Base-by-base conservation (phyloP, 2,888 invertebrate genomes). In the Abscondita cerata region DNA sequence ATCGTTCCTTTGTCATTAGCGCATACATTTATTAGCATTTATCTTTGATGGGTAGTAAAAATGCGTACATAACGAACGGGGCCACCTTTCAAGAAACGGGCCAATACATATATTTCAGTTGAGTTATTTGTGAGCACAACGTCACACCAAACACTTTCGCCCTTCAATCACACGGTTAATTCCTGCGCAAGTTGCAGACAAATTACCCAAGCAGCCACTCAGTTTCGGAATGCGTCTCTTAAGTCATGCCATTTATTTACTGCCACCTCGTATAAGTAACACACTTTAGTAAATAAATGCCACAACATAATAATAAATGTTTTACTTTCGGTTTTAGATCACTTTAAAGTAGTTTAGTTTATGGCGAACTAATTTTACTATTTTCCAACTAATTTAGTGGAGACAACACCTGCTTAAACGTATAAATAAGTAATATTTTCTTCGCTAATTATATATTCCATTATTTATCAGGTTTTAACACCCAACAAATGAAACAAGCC, bases 91-190 rank as follows among this genome's bases (percentile, higher is more conserved):
- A 67, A 61, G 70, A 69, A 68, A 47, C 69, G 68, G 67, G 57
- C 68, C 70, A 69, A 69, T 65, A 67, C 69, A 66, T 67, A 72
- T 71, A 71, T 68, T 71, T 72, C 70, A 71, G 70, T 66, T 66
- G 72, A 73, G 75, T 78, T 78, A 78, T 79, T 79, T 79, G 79
- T 78, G 77, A 74, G 73, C 70, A 63, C 67, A 67, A 72, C 76
- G 77, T 78, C 78, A 76, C 73, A 65, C 71, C 69, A 70, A 76
- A 77, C 79, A 79, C 78, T 73, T 76, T 75, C 76, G 75, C 76
- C 75, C 75, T 77, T 79, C 79, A 78, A 79, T 74, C 72, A 73
- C 64, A 61, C 72, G 71, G 71, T 75, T 77, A 76, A 77, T 76
- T 75, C 76, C 75, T 70, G 71, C 73, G 73, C 74, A 74, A 73